Percentiles rank a stretch among this genome's conserved stretches.
phyloP scores from a whole-genome alignment of 2,888 invertebrate genomes.

The Standfussiana lucernea region DNA sequence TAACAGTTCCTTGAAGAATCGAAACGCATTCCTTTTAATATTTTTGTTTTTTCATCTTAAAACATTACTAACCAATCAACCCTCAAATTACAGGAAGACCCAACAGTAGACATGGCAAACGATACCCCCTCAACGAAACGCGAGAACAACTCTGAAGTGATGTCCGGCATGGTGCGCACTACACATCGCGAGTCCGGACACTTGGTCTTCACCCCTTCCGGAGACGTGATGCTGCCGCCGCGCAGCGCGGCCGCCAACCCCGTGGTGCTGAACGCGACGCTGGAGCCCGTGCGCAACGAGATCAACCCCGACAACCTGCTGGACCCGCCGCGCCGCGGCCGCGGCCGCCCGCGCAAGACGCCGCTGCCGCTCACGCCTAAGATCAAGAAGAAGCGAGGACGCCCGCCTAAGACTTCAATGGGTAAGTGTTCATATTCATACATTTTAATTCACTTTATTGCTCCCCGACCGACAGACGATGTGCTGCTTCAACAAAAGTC shows the following conservation, averaged over 20 bases:
- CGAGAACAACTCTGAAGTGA: conserved; percentile 85
- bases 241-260: conserved; percentile 69
- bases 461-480: too few relatives aligned
- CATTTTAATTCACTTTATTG: not conserved
- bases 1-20: too few relatives aligned
- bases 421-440: conserved; percentile 75
- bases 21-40: not conserved
- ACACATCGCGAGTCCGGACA: conserved; percentile 88
- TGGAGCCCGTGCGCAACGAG: conserved; percentile 77
- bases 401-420: conserved; percentile 88
- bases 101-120: conserved; percentile 86
- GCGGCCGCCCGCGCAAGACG: conserved; percentile 90
- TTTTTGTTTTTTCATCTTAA: not conserved
- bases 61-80: conserved; percentile 32
- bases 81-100: conserved; percentile 83
- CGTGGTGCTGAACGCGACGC: conserved; percentile 74
- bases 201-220: conserved; percentile 86
- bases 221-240: conserved; percentile 88
- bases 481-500: too few relatives aligned
- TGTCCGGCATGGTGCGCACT: conserved; percentile 89
- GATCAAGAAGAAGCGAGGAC: conserved; percentile 87
- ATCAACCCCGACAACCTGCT: conserved; percentile 71
- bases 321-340: conserved; percentile 83
- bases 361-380: conserved; percentile 87
- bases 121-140: conserved; percentile 77